Evolutionary conservation across 2,888 invertebrate genomes (phyloP), one percentile per base, ranked within the genome.

Genomic region (Ctenicera cuprea): DNA sequence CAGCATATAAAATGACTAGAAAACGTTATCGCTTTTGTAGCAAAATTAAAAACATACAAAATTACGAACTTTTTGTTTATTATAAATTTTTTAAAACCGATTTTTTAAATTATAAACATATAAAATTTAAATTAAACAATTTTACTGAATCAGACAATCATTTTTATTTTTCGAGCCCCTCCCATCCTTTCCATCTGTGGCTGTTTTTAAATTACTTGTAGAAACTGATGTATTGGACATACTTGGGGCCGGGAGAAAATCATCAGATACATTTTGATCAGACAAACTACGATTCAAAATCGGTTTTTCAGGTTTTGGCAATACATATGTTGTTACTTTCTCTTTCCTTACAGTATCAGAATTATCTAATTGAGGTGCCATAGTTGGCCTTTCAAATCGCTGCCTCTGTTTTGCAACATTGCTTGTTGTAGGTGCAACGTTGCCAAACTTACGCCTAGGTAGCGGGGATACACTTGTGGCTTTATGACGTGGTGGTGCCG

Each of bases 91-190:
- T 18, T 18, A 7, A 4, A 22, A 14, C n/a, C 54, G 20, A 26
- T 50, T 50, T 50, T 41, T 41, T 4, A 41, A 7, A 41, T n/a
- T 41, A 41, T 41, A 38, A 45, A 45, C 7, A 16, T 12, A 14
- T 18, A 48, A 48, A 48, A 20, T 16, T 48, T 48, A 48, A 14
- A 18, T 26, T 26, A 26, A 26, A 50, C 18, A 30, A 30, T 72
- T 62, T 79, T 83, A 86, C 76, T 85, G 85, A 68, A 86, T 80
- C 74, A 78, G 79, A 69, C 86, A 86, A n/a, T n/a, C n/a, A n/a
- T n/a, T n/a, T 79, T 85, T 85, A 79, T 76, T 76, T 75, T 80
- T 78, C 38, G 75, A 70, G 67, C 75, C 71, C 61, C 78, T 73
- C 76, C 20, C 12, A 78, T 62, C 77, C 69, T 70, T 78, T 80